Evolutionary conservation across 30 jellyfish, hydroid and myxozoan species (phyloP).

Genomic region (Hydra vulgaris): DNA sequence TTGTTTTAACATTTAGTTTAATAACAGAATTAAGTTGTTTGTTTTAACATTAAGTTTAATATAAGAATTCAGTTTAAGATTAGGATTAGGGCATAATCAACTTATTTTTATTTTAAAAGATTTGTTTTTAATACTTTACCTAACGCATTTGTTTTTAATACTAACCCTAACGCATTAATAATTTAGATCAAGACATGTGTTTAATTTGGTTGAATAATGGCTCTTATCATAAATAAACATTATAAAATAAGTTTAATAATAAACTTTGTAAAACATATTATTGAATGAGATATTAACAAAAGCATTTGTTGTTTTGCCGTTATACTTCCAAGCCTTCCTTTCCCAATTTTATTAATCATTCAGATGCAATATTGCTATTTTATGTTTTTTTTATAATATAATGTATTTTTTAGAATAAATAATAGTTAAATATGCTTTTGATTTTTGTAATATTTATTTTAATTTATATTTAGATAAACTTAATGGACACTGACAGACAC

Average conservation of each 20-base stretch:
- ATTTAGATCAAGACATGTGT: not conserved
- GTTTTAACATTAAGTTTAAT: not conserved
- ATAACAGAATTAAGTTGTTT: not conserved
- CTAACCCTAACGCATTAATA: not conserved
- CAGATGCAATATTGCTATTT: not conserved
- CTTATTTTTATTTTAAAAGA: not conserved
- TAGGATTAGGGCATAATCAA: not conserved
- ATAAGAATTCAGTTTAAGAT: not conserved
- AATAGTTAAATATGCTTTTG: not conserved
- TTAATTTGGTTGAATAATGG: not conserved
- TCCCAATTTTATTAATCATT: not conserved
- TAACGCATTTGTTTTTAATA: not conserved
- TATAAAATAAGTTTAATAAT: not conserved
- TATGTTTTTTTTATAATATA: too few relatives aligned
- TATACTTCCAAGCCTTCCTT: not conserved
- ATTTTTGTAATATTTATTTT: too few relatives aligned
- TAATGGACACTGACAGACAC: not conserved
- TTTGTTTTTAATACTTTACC: not conserved
- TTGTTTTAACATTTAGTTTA: too few relatives aligned
- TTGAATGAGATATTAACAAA: not conserved
- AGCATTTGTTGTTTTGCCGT: not conserved
- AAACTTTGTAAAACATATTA: not conserved
- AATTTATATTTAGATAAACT: not conserved
- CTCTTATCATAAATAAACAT: not conserved
- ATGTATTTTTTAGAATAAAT: not conserved